Evolutionary conservation across 2,888 invertebrate genomes (phyloP), one percentile per base, ranked within the genome.

Genomic region (Cryptops parisi): DNA sequence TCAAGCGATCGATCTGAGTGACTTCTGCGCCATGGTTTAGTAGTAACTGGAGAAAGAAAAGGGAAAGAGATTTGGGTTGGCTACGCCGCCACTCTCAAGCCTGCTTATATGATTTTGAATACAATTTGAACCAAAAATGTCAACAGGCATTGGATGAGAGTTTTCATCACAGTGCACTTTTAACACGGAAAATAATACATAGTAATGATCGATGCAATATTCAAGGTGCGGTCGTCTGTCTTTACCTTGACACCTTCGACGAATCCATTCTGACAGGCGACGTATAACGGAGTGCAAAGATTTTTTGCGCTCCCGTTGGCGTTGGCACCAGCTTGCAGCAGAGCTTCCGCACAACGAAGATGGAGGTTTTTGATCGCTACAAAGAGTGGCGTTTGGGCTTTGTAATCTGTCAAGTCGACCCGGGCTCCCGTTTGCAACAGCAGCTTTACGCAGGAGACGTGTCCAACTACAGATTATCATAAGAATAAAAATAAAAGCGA

Each of bases 351-450:
- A 52, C 62, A 63, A 3, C 57, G 52, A n/a, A 57, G 21, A 48
- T 61, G 60, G n/a, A 59, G 53, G 47, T 61, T 62, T 53, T 62
- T 61, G 15, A 63, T 58, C 3, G 64, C 63, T 12, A 63, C 59
- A 52, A 61, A 62, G 22, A 64, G 55, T 0, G 64, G 62, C 0
- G 64, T 63, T 53, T 64, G 64, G n/a, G 60, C 60, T 53, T 64
- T 64, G 39, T 62, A 55, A 54, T 64, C 64, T 25, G 55, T 44
- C 2, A 54, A 52, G 44, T 63, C 58, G 9, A 61, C 55, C 12
- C 55, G 47, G 2, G 62, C 62, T 4, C 61, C 62, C 38, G 57
- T 45, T 5, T 58, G 44, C 5, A 64, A 44, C 9, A 64, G 52
- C 15, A 54, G 43, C 15, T 46, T 26, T 15, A 61, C 54, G 50